Base-by-base conservation (phyloP, 2,888 invertebrate species). In the Endotricha flammealis region DNA sequence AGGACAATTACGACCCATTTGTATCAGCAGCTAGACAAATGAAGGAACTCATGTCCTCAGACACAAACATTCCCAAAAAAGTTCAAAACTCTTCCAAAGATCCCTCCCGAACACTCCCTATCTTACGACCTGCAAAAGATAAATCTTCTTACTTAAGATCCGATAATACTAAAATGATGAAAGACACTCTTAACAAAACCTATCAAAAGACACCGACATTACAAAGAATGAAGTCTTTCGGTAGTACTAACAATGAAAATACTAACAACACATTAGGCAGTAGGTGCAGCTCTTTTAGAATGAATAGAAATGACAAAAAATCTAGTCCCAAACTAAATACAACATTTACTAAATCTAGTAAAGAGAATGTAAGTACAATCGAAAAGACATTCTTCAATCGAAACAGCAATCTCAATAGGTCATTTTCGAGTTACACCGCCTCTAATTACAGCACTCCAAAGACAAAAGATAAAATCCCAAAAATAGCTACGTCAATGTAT, bases 21-120 rank as follows among this genome's bases (percentile, higher is more conserved):
- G 78, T 90, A 50, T 90, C 91, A 49, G 95, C 95, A 30, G 93
- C 94, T 78, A 91, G 91, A 47, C 95, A 95, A 80, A 90, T 95
- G 83, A 91, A 92, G 77, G 94, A 95, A 64, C 88, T 95, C 20
- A 90, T 94, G 78, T 91, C 91, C 32, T 90, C 91, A 41, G 91
- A 91, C 50, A 89, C 90, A 36, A 83, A 79, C 64, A 72, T 86
- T 52, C 75, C 85, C 50, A 81, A 80, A 73, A 82, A 77, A 64
- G 44, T 68, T 46, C 73, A 77, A 58, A 71, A 60, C 32, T 49
- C 79, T 46, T 54, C 85, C 61, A 71, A 86, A 78, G 76, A 88
- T 57, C 61, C 67, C 48, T 75, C 62, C 44, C 64, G 75, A 65
- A 86, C 83, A 53, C 80, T 86, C 53, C 86, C 86, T 36, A 68